Percentiles rank a stretch among this genome's conserved stretches.
These are phyloP conservation scores for Frankliniella intonsa DNA, from an alignment of 2,888 invertebrate species.

Conservation along the genomic window DNA sequence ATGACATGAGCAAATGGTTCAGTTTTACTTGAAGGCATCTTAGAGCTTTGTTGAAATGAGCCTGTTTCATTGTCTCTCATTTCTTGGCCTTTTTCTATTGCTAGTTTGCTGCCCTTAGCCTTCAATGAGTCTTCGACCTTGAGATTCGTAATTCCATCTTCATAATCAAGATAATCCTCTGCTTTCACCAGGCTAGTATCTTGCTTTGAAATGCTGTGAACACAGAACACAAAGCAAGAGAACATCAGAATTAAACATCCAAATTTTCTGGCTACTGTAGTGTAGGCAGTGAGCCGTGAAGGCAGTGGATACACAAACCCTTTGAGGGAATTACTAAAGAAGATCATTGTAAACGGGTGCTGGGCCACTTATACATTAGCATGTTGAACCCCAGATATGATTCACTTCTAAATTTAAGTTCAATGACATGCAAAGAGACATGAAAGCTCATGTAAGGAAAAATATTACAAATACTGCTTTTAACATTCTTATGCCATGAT, in stretches of 20 bases:
- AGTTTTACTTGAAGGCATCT: not conserved
- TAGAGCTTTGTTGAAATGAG: not conserved
- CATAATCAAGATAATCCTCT: not conserved
- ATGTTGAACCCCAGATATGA: not conserved
- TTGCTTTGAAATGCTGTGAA: not conserved
- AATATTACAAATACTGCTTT: too few relatives aligned
- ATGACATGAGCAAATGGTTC: slow-evolving; percentile 1
- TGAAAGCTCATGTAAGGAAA: too few relatives aligned
- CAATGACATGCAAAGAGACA: too few relatives aligned
- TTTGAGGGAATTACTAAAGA: too few relatives aligned
- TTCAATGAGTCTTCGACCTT: too few relatives aligned
- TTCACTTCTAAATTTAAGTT: too few relatives aligned
- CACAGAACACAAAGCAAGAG: not conserved
- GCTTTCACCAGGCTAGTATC: not conserved
- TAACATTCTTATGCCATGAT: too few relatives aligned
- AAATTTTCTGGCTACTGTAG: too few relatives aligned
- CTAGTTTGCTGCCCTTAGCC: not conserved
- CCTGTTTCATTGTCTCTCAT: not conserved
- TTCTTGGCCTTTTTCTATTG: not conserved
- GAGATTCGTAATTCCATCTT: not conserved
- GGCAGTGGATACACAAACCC: too few relatives aligned
- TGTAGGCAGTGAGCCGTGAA: too few relatives aligned
- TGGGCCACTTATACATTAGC: too few relatives aligned
- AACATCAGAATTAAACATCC: not conserved
- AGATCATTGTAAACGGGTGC: not conserved